Evolutionary conservation across 2,888 invertebrate genomes (phyloP).

Genomic region (Notodonta ziczac): DNA sequence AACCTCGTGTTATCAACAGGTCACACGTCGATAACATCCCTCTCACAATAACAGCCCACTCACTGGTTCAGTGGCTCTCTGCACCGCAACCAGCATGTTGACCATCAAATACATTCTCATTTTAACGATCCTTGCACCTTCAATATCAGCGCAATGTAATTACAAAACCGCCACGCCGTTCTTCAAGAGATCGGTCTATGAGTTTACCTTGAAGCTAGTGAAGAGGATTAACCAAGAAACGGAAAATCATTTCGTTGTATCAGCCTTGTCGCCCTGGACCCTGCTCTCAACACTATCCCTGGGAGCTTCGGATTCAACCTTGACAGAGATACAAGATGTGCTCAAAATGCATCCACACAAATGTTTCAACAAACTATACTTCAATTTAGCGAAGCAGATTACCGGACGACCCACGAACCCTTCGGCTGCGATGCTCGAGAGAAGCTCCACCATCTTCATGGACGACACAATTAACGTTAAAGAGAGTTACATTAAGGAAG

Average conservation of each 20-base stretch:
- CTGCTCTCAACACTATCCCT: slow-evolving; percentile 60
- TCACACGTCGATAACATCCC: slow-evolving; percentile 41
- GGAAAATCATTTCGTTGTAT: slow-evolving; percentile 68
- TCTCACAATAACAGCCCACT: slow-evolving; percentile 33
- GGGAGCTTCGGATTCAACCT: slow-evolving; percentile 59
- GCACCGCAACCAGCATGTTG: slow-evolving; percentile 47
- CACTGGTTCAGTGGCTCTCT: slow-evolving; percentile 34
- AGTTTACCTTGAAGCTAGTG: slow-evolving; percentile 53
- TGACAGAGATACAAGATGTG: slow-evolving; percentile 55
- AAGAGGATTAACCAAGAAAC: slow-evolving; percentile 56
- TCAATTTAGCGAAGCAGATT: slow-evolving; percentile 50
- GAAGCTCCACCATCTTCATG: slow-evolving; percentile 59
- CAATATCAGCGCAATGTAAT: slow-evolving; percentile 50
- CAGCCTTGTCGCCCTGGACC: slow-evolving; percentile 68
- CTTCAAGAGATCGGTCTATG: slow-evolving; percentile 54
- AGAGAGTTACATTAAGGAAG: slow-evolving; percentile 42
- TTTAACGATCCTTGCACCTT: slow-evolving; percentile 33
- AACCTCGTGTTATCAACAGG: slow-evolving; percentile 41
- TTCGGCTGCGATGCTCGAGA: slow-evolving; percentile 49
- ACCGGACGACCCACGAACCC: slow-evolving; percentile 33
- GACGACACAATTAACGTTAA: slow-evolving; percentile 51
- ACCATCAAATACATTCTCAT: slow-evolving; percentile 36
- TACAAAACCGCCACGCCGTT: slow-evolving; percentile 34
- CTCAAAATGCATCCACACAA: slow-evolving; percentile 52
- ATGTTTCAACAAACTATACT: slow-evolving; percentile 67